Evolutionary conservation across 92 coral and sea anemone species (phyloP).

Genomic region (Porites rus): DNA sequence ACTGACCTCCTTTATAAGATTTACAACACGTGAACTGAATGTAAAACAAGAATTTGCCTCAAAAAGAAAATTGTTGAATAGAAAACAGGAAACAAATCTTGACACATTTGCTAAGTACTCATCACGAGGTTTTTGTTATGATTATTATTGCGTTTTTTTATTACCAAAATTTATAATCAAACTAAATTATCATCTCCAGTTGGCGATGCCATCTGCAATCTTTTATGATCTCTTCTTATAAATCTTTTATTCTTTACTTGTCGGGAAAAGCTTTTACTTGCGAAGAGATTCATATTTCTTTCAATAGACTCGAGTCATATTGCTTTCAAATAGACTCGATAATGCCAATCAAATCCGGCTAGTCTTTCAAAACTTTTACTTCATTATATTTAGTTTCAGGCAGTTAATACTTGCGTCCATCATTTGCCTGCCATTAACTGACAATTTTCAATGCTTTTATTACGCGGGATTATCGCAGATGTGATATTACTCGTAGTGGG

Average conservation of each 20-base stretch:
- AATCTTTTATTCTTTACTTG: background rate
- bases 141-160: background rate
- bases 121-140: background rate
- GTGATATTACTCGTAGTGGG: background rate
- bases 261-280: background rate
- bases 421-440: background rate
- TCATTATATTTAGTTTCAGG: background rate
- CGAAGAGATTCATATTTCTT: background rate
- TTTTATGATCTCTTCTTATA: background rate
- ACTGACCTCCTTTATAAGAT: background rate
- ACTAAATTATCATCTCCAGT: background rate
- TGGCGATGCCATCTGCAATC: background rate
- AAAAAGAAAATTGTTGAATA: background rate
- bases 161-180: background rate
- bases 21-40: background rate
- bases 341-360: background rate
- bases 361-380: too few species aligned
- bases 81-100: background rate
- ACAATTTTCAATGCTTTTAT: background rate
- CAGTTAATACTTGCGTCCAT: background rate
- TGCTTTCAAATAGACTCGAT: background rate
- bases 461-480: background rate
- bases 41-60: background rate
- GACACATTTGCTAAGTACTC: constrained; percentile 2
- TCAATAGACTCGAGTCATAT: background rate